Evolutionary conservation across 2,888 invertebrate species (phyloP), one percentile per base, ranked within the genome.

Genomic region (Eristalis tenax): DNA sequence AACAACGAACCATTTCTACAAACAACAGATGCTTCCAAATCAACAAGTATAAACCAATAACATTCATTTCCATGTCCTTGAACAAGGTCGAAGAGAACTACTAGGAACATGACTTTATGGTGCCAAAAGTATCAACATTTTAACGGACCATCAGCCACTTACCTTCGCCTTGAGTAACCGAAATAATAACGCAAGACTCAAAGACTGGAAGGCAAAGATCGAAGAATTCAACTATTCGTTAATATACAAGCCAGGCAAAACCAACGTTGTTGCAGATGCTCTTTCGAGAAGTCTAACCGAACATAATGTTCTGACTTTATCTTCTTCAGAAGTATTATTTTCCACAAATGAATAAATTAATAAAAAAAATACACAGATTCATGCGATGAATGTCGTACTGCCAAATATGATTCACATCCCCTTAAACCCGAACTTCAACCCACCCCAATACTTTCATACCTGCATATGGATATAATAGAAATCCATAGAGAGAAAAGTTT

Each of bases 151-250:
- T 10, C 77, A 82, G 61, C 23, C 70, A 18, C n/a, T 18, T n/a
- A 18, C 38, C n/a, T 38, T 15, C n/a, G 15, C 38, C 32, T 65
- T 65, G 32, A 61, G 63, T 73, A 59, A 22, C 43, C 32, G 65
- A 65, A 65, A 61, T 23, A 61, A 35, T 35, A 50, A 61, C 3
- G 64, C 78, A 28, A 78, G 70, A 64, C 32, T 78, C n/a, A 78
- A 78, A 26, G 70, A 38, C 11, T 75, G 75, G 75, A 75, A 80
- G 22, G 63, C 83, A n/a, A 76, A 80, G 18, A 80, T n/a, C n/a
- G n/a, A n/a, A n/a, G n/a, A n/a, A n/a, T n/a, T n/a, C n/a, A n/a
- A n/a, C n/a, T n/a, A n/a, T n/a, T n/a, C n/a, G n/a, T n/a, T n/a
- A n/a, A n/a, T n/a, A n/a, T n/a, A n/a, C n/a, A n/a, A n/a, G n/a